Percentiles rank a stretch among this genome's conserved stretches.
Evolutionary conservation across 2,888 invertebrate species (phyloP).

Genomic region (Hermaeophaga mercurialis): DNA sequence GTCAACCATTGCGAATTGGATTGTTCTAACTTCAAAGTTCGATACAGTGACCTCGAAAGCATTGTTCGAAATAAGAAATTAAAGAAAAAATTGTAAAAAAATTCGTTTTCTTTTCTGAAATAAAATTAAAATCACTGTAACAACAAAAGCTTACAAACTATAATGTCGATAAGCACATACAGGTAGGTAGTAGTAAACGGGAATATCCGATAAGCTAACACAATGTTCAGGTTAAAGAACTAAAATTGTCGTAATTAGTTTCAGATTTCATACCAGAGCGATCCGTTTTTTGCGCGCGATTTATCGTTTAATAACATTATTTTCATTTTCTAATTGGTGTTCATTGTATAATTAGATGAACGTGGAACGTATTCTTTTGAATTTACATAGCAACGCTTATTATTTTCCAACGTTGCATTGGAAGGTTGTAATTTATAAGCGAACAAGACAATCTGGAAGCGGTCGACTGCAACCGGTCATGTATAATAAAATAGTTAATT

Average conservation of each 20-base stretch:
- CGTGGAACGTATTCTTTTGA: not conserved
- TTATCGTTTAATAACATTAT: conserved; percentile 1
- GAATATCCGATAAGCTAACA: not conserved
- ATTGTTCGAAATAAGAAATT: no score
- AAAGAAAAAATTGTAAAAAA: no score
- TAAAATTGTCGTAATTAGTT: not conserved
- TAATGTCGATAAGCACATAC: not conserved
- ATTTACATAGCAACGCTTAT: not conserved
- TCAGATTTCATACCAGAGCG: not conserved
- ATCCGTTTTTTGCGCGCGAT: not conserved
- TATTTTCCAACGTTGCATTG: not conserved
- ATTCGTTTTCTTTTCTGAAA: no score
- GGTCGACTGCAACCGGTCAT: not conserved
- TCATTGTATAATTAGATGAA: not conserved
- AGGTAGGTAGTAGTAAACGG: not conserved
- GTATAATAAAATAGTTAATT: no score
- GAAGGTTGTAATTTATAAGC: not conserved
- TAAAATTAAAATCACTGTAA: no score
- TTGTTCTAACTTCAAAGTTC: no score
- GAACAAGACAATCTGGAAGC: not conserved
- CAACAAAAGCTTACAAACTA: not conserved
- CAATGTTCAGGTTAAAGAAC: not conserved
- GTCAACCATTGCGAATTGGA: no score
- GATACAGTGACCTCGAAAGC: no score
- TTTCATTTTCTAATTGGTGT: conserved; percentile 1